phyloP scores from a whole-genome alignment of 2,113 vertebrate genomes.

The Gadus macrocephalus region DNA sequence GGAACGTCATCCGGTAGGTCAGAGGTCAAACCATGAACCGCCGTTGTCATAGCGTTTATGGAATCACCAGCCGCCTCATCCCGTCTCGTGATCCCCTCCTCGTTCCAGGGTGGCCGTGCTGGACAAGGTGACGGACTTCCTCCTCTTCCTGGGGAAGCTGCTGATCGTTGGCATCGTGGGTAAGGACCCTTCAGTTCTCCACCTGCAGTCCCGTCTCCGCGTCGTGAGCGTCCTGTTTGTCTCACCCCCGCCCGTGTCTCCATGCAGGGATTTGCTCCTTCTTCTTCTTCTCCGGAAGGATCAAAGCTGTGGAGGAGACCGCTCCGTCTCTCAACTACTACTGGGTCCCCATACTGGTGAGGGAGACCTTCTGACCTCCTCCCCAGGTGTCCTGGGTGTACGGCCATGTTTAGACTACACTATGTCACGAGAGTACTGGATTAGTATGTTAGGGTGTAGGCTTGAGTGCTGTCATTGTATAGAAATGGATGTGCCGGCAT shows the following conservation, averaged over 20 bases:
- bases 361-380: background rate
- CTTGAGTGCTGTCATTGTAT: no score
- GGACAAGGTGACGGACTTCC: slow-evolving; percentile 96
- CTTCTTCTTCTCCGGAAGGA: slow-evolving; percentile 92
- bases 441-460: no score
- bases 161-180: slow-evolving; percentile 83
- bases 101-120: slow-evolving; percentile 86
- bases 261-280: slow-evolving; percentile 87
- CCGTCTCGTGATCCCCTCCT: background rate
- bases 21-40: background rate
- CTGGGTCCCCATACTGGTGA: slow-evolving; percentile 95
- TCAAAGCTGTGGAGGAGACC: slow-evolving; percentile 79
- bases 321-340: slow-evolving; percentile 89
- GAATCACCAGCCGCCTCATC: background rate
- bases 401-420: no score
- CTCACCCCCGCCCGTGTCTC: background rate
- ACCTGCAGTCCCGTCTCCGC: background rate
- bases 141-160: slow-evolving; percentile 92
- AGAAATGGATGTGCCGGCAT: no score
- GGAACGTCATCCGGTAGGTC: slow-evolving; percentile 87
- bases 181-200: slow-evolving; percentile 40
- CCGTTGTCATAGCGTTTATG: background rate
- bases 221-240: background rate
- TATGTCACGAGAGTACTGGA: no score
- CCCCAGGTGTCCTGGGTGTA: no score